Evolutionary conservation across 2,888 invertebrate genomes (phyloP), one percentile per base, ranked within the genome.

Genomic region (Polylopha cassiicola): DNA sequence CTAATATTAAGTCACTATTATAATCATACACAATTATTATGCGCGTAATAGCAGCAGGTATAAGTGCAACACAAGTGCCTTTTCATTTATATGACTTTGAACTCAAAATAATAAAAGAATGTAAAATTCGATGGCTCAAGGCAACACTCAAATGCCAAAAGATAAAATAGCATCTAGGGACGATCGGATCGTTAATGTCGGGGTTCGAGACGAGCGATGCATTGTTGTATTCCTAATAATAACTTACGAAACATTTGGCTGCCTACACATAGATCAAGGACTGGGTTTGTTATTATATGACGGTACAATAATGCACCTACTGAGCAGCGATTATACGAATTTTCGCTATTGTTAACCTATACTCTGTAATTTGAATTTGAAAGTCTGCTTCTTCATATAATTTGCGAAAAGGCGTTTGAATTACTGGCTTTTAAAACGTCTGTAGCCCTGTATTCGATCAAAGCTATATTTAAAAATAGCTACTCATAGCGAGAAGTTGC

Each of bases 261-360:
- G 64, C 62, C 60, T 65, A 62, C 62, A 56, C 73, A 81, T 75
- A 81, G 81, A 78, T 80, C 82, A 81, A 81, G 81, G 80, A 73
- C 71, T 63, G 50, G 46, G 58, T 65, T 62, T 63, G 57, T 70
- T 62, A 66, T 72, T 65, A 51, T 41, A 61, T 48, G 48, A 43
- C 44, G 61, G 55, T 63, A 69, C 70, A 73, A 72, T 70, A 63
- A 36, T 36, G 30, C 9, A 41, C 30, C 34, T 26, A 41, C 41
- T 9, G 11, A 8, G 51, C 50, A 65, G 53, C 66, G 61, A 73
- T 77, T 73, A 72, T 54, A 61, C 50, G 51, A 34, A 67, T 62
- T 65, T 56, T 53, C 53, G 61, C 55, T 50, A 48, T 55, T 34
- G 48, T 46, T 49, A 53, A 61, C 18, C 20, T 21, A 15, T 29